Percentiles rank a stretch among this genome's conserved stretches.
Evolutionary conservation across 1,140 invertebrate species (phyloP).

Genomic region (Anastatus disparis): DNA sequence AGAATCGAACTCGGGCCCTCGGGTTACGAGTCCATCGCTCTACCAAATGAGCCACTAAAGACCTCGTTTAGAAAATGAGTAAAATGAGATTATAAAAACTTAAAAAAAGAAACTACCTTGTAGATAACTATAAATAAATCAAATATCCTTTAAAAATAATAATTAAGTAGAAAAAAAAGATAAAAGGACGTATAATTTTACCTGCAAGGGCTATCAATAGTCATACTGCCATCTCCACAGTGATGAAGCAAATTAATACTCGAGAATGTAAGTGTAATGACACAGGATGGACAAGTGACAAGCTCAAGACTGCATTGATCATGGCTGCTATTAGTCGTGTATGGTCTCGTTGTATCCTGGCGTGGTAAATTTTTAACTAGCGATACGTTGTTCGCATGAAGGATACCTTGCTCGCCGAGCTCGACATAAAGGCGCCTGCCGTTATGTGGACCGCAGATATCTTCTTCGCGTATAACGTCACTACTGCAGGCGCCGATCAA

Average conservation of each 20-base stretch:
- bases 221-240: conserved; percentile 59
- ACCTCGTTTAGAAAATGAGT: too few species aligned
- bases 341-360: conserved; percentile 40
- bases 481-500: conserved; percentile 41
- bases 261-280: conserved; percentile 73
- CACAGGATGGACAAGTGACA: conserved; percentile 77
- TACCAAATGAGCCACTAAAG: too few species aligned
- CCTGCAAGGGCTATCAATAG: conserved; percentile 62
- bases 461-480: conserved; percentile 62
- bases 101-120: too few species aligned
- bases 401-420: conserved; percentile 70
- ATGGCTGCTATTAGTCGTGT: conserved; percentile 59
- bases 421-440: conserved; percentile 72
- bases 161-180: too few species aligned
- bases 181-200: conserved; percentile 50
- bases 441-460: conserved; percentile 73
- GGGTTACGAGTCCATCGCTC: too few species aligned
- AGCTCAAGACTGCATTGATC: conserved; percentile 76
- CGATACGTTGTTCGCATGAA: conserved; percentile 70
- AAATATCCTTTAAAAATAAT: too few species aligned
- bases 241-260: conserved; percentile 63
- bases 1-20: too few species aligned
- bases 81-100: too few species aligned
- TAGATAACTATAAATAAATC: too few species aligned
- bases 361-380: conserved; percentile 54